Evolutionary conservation across 2,797 vertebrate species (phyloP).

Genomic region (Pagetopsis macropterus): DNA sequence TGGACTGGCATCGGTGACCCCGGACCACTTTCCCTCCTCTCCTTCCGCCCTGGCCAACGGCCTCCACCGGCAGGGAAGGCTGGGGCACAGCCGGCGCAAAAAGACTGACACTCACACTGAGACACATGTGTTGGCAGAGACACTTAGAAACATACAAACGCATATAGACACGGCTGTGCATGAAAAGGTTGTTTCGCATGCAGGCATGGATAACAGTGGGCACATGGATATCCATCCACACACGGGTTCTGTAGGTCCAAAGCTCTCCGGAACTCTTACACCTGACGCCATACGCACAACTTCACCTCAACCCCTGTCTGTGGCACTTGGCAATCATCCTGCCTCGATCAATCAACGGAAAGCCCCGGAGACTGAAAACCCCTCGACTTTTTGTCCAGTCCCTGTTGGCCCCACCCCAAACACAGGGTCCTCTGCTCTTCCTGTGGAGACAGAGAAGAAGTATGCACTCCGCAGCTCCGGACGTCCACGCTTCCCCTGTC

Average conservation of each 20-base stretch:
- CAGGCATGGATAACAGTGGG: conserved; percentile 78
- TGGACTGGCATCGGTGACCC: conserved; percentile 71
- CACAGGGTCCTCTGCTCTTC: conserved; percentile 73
- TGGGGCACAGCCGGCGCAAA: conserved; percentile 78
- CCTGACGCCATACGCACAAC: conserved; percentile 73
- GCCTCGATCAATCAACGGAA: conserved; percentile 68
- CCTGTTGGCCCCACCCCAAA: conserved; percentile 79
- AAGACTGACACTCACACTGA: conserved; percentile 70
- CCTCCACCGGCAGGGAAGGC: conserved; percentile 88
- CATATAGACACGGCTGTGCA: conserved; percentile 72
- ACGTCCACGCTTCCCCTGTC: conserved; percentile 94
- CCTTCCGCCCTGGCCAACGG: conserved; percentile 90
- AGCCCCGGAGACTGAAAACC: conserved; percentile 60
- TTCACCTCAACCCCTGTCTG: conserved; percentile 70
- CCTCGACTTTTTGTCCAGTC: conserved; percentile 66
- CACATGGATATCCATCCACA: conserved; percentile 62
- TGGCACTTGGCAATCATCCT: conserved; percentile 69
- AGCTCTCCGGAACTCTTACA: conserved; percentile 62
- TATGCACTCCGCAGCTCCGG: conserved; percentile 94
- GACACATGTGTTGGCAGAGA: conserved; percentile 72
- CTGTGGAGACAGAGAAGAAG: conserved; percentile 91
- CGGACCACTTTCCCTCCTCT: conserved; percentile 64
- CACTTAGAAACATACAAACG: conserved; percentile 75
- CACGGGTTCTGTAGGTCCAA: conserved; percentile 47
- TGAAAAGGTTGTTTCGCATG: conserved; percentile 58